These are phyloP conservation scores for Chlorops oryzae DNA, from an alignment of 1,140 invertebrate species.

Conservation along the genomic window DNA sequence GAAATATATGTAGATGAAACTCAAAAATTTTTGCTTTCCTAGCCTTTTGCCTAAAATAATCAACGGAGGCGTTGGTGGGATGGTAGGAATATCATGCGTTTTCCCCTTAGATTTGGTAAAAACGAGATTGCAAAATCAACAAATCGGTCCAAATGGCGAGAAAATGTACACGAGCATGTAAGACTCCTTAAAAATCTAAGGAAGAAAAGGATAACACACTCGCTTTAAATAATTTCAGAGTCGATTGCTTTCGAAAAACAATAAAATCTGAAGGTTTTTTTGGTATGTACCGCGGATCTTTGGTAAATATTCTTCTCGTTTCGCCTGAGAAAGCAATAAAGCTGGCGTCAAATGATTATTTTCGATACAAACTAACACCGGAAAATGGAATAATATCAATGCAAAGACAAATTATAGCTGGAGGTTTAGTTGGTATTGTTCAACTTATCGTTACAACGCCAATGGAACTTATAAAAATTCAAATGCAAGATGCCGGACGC, in stretches of 20 bases:
- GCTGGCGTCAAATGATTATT: conserved; percentile 94
- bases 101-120: conserved; percentile 97
- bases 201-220: no score
- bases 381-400: conserved; percentile 59
- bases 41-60: conserved; percentile 89
- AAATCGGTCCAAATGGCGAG: conserved; percentile 80
- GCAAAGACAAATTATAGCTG: conserved; percentile 74
- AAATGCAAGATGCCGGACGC: conserved; percentile 91
- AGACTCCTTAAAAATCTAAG: no score
- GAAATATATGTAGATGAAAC: no score
- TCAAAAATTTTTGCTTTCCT: no score
- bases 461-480: conserved; percentile 97
- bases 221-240: no score
- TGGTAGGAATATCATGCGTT: conserved; percentile 95
- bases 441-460: conserved; percentile 98
- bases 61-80: conserved; percentile 96
- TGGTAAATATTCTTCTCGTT: conserved; percentile 91
- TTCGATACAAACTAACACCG: conserved; percentile 68
- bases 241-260: conserved; percentile 89
- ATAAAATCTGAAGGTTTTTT: conserved; percentile 85
- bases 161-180: conserved; percentile 90
- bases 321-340: conserved; percentile 98
- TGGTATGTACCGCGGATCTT: conserved; percentile 93
- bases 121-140: conserved; percentile 89
- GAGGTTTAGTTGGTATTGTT: conserved; percentile 86